These are phyloP conservation scores for Virgularia gustaviana DNA, from an alignment of 92 coral and sea anemone species.

Conservation along the genomic window DNA sequence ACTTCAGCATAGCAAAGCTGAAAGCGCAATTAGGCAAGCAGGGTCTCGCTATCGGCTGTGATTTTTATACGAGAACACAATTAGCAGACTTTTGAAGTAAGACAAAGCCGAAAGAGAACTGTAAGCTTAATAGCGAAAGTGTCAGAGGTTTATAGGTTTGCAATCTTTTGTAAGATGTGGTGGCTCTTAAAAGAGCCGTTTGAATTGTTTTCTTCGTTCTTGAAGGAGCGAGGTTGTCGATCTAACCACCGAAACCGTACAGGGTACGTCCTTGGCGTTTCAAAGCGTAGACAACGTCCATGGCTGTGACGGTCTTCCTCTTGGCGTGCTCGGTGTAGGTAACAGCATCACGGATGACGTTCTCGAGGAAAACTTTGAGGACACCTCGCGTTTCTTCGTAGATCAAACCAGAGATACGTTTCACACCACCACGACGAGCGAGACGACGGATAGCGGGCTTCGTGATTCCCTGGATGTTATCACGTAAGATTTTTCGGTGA, in stretches of 20 bases:
- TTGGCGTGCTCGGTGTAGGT: constrained; percentile 95
- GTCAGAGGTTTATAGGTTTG: too few species aligned
- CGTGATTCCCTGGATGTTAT: constrained; percentile 92
- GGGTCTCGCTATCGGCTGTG: too few species aligned
- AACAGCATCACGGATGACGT: constrained; percentile 91
- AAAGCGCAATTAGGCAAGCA: too few species aligned
- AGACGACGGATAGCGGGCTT: constrained; percentile 95
- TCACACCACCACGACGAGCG: constrained; percentile 91
- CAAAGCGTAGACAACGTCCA: constrained; percentile 52
- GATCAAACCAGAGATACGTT: constrained; percentile 90
- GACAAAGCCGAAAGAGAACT: too few species aligned
- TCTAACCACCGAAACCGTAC: constrained; percentile 80
- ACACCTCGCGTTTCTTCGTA: constrained; percentile 93
- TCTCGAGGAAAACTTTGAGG: constrained; percentile 95
- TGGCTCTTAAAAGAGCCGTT: constrained; percentile 88
- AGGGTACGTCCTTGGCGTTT: constrained; percentile 56
- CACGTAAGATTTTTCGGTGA: constrained; percentile 92
- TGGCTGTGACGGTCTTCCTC: constrained; percentile 92
- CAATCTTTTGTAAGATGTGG: constrained; percentile 45
- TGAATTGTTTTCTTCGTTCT: constrained; percentile 15
- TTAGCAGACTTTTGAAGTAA: too few species aligned
- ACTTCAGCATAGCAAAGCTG: too few species aligned
- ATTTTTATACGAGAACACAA: too few species aligned
- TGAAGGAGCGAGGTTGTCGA: not conserved
- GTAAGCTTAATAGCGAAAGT: too few species aligned